phyloP scores from a whole-genome alignment of 2,113 vertebrate species.

The Platichthys stellatus region DNA sequence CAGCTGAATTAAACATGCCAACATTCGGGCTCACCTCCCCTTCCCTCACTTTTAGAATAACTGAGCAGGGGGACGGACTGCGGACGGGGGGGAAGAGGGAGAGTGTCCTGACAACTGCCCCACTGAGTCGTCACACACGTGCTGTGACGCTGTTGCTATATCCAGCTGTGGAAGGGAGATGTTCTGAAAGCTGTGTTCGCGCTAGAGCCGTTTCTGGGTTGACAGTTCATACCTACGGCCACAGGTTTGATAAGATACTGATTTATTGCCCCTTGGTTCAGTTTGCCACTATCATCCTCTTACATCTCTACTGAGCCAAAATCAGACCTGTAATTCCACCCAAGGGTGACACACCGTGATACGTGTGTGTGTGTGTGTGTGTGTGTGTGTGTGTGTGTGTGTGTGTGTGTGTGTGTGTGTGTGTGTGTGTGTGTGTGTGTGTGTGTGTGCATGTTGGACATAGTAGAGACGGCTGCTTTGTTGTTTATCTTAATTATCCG shows the following conservation, averaged over 20 bases:
- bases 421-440: not conserved
- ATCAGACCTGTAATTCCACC: slow-evolving; percentile 62
- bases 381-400: not conserved
- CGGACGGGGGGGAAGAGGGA: slow-evolving; percentile 24
- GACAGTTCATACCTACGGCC: slow-evolving; percentile 66
- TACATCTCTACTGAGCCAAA: slow-evolving; percentile 56
- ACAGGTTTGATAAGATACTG: slow-evolving; percentile 67
- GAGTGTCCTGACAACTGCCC: slow-evolving; percentile 27
- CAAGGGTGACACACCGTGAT: slow-evolving; percentile 23
- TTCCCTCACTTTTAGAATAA: slow-evolving; percentile 40
- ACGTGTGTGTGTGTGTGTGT: not conserved
- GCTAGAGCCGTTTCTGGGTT: slow-evolving; percentile 34
- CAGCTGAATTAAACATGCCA: slow-evolving; percentile 76
- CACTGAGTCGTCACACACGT: slow-evolving; percentile 16
- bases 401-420: not conserved
- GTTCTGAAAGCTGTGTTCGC: slow-evolving; percentile 12
- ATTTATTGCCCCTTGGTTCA: slow-evolving; percentile 70
- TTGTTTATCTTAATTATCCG: slow-evolving; percentile 43
- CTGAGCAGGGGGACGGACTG: slow-evolving; percentile 36
- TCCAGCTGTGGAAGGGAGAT: slow-evolving; percentile 26
- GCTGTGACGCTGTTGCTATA: slow-evolving; percentile 30
- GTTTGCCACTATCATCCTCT: slow-evolving; percentile 55
- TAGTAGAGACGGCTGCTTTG: slow-evolving; percentile 9
- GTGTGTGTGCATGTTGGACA: slow-evolving; percentile 3
- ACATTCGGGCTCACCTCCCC: slow-evolving; percentile 29